phyloP scores from a whole-genome alignment of 2,113 vertebrate genomes.

The Tyto alba region DNA sequence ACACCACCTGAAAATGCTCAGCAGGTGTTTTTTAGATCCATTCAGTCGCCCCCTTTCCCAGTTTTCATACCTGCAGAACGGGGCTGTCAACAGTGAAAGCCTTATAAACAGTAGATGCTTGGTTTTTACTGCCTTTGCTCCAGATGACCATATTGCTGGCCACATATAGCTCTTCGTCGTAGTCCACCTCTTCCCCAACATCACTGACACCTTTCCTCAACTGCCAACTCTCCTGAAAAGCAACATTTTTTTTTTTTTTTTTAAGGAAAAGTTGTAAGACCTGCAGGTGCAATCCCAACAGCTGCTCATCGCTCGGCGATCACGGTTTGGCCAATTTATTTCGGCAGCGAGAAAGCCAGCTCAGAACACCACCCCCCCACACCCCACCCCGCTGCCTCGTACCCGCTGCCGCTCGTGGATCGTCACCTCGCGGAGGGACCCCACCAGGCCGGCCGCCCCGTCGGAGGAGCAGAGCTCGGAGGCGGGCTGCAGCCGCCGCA shows the following conservation, averaged over 20 bases:
- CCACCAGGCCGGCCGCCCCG: constrained; percentile 90
- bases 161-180: constrained; percentile 92
- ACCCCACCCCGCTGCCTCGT: not conserved
- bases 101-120: constrained; percentile 87
- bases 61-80: constrained; percentile 82
- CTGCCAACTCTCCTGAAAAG: constrained; percentile 90
- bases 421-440: constrained; percentile 92
- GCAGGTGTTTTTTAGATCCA: not conserved
- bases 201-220: constrained; percentile 84
- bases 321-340: fast-evolving
- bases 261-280: not conserved
- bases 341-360: not conserved
- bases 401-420: constrained; percentile 82
- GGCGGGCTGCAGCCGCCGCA: constrained; percentile 93
- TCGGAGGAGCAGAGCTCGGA: constrained; percentile 96
- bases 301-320: not conserved
- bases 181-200: constrained; percentile 81
- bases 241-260: not conserved
- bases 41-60: not conserved
- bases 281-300: fast-evolving
- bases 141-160: constrained; percentile 94
- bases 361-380: no score
- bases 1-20: fast-evolving
- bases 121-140: constrained; percentile 89
- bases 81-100: constrained; percentile 94